Evolutionary conservation across 2,113 vertebrate genomes (phyloP).

Genomic region (Odocoileus hemionus): DNA sequence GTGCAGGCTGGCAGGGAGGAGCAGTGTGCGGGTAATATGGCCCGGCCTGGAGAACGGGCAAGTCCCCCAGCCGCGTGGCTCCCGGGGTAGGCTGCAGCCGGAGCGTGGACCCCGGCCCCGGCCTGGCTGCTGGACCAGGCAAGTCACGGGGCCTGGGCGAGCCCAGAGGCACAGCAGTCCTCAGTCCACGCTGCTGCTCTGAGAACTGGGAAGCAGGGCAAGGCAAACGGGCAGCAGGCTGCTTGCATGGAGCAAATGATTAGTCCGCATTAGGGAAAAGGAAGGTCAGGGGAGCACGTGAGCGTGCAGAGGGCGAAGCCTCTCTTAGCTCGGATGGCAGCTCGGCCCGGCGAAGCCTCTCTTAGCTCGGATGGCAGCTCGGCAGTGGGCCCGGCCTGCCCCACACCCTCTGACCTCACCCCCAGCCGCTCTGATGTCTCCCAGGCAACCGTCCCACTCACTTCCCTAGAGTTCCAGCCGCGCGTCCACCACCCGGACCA

Average conservation of each 20-base stretch:
- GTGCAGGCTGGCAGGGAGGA: neutral
- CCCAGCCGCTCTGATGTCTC: neutral
- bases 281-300: neutral
- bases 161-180: too few species aligned
- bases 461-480: neutral
- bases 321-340: fast-evolving
- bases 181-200: neutral
- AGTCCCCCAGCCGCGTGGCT: neutral
- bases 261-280: neutral
- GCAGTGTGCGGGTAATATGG: neutral
- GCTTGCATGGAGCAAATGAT: neutral
- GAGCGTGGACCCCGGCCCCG: neutral
- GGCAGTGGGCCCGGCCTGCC: neutral
- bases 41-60: fast-evolving
- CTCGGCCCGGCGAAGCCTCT: fast-evolving
- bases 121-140: neutral
- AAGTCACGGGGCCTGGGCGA: neutral
- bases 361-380: fast-evolving
- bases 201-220: neutral
- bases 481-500: neutral
- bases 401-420: fast-evolving
- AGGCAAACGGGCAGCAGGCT: neutral
- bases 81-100: too few species aligned
- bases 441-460: fast-evolving
- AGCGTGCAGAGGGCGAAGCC: fast-evolving